Base-by-base conservation (phyloP, 2,888 invertebrate species). In the Ectropis crepuscularia region DNA sequence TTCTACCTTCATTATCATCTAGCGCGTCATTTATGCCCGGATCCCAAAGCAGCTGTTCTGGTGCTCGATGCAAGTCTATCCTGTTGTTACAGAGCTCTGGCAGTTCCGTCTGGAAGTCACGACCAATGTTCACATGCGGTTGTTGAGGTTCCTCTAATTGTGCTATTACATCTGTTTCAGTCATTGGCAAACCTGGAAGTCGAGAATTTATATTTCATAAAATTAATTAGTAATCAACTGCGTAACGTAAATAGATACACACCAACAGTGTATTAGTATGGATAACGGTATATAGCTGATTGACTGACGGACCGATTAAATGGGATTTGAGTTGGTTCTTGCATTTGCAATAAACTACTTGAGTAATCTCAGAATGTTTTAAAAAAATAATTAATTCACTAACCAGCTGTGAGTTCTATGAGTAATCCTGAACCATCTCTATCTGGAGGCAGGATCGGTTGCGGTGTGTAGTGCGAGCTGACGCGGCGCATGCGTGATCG, bases 401-500 rank as follows among this genome's bases (percentile, higher is more conserved):
- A 75, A 90, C 91, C 90, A 74, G 85, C 78, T 42, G 75, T 78
- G 10, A 92, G 83, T 69, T 94, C 93, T 77, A 95, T 94, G 80
- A 96, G 98, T 5, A 99, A 93, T 0, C 99, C 99, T 0, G 97
- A 94, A 0, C 98, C 98, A 70, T 96, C 95, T 69, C 99, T 94
- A 65, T 97, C 96, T 0, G 99, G 99, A 81, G 98, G 97, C 59
- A 99, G 92, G 80, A 99, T 97, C 0, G 99, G 99, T 38, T 98
- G 97, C 10, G 99, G 99, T 0, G 99, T 99, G 87, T 97, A 99
- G 65, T 94, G 94, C 6, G 82, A 84, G 69, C 82, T 86, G 62
- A 83, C 87, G 76, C 85, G 94, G 53, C 89, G 92, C 88, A 89
- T 94, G 64, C 87, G 94, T 68, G 91, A 88, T 12, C 89, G 85